A percentile compares a stretch with the other conserved stretches of the same genome.
phyloP scores from a whole-genome alignment of 2,797 vertebrate species.

The Tokudaia tokunoshimensis region DNA sequence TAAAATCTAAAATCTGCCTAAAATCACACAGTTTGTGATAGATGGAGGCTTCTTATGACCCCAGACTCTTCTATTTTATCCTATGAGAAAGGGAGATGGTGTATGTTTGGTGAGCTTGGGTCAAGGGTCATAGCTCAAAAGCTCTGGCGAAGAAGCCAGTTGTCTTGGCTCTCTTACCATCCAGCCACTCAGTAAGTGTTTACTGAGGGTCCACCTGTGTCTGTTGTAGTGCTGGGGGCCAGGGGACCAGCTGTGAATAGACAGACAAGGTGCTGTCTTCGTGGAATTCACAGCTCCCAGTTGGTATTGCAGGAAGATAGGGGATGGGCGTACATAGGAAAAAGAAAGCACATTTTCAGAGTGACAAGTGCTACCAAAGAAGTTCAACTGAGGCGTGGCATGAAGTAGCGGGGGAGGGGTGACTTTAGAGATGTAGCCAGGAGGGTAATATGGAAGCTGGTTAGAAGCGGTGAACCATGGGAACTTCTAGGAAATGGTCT shows the following conservation, averaged over 20 bases:
- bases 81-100: background rate
- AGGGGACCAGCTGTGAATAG: background rate
- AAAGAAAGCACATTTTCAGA: slow-evolving; percentile 40
- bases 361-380: background rate
- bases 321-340: background rate
- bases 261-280: background rate
- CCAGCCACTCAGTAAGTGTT: background rate
- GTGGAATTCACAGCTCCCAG: background rate
- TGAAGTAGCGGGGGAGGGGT: background rate
- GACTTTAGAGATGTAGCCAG: background rate
- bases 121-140: background rate
- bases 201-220: background rate
- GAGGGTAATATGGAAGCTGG: background rate
- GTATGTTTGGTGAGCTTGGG: background rate
- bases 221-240: background rate
- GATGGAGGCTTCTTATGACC: slow-evolving; percentile 2
- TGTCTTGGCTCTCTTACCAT: background rate
- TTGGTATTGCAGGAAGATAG: background rate
- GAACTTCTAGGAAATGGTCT: background rate
- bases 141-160: background rate
- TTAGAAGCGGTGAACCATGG: background rate
- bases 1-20: background rate
- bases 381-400: background rate
- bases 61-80: background rate
- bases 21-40: background rate